Percentiles rank a stretch among this genome's conserved stretches.
phyloP scores from a whole-genome alignment of 2,888 invertebrate genomes.

The Drosophila leonis region DNA sequence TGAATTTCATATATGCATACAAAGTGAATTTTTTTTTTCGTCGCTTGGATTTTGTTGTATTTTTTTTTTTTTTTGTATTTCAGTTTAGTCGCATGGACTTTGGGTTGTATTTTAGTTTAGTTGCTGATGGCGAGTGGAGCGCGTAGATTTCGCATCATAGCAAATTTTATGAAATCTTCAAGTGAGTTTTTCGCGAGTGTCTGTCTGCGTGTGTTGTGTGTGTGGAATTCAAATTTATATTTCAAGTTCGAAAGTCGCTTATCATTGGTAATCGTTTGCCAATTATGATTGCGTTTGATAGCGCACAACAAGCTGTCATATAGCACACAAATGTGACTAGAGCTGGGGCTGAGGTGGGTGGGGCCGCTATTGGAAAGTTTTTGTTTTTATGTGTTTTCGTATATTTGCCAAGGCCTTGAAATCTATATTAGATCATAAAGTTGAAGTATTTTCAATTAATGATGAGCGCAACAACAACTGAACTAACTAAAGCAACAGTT shows the following conservation, averaged over 20 bases:
- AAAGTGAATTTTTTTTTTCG: conserved; percentile 65
- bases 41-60: conserved; percentile 30
- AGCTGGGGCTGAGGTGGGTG: not conserved
- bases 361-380: not conserved
- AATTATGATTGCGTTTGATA: conserved; percentile 41
- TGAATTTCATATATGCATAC: conserved; percentile 77
- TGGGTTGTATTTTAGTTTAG: conserved; percentile 72
- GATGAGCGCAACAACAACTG: conserved; percentile 10
- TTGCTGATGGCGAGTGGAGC: conserved; percentile 73
- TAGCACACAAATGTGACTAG: not conserved
- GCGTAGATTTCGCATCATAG: conserved; percentile 68
- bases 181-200: conserved; percentile 18
- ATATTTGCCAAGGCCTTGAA: conserved; percentile 35
- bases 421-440: conserved; percentile 39
- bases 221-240: conserved; percentile 2
- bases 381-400: not conserved
- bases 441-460: conserved; percentile 48
- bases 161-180: conserved; percentile 9
- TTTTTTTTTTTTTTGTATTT: conserved; percentile 31
- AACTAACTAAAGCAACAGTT: conserved; percentile 15
- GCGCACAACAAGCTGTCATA: conserved; percentile 10
- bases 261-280: conserved; percentile 29
- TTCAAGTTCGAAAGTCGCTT: conserved; percentile 25
- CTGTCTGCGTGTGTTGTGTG: not conserved
- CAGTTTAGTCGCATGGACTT: conserved; percentile 34